phyloP scores from a whole-genome alignment of 1,140 invertebrate species.

The Papilio polyxenes region DNA sequence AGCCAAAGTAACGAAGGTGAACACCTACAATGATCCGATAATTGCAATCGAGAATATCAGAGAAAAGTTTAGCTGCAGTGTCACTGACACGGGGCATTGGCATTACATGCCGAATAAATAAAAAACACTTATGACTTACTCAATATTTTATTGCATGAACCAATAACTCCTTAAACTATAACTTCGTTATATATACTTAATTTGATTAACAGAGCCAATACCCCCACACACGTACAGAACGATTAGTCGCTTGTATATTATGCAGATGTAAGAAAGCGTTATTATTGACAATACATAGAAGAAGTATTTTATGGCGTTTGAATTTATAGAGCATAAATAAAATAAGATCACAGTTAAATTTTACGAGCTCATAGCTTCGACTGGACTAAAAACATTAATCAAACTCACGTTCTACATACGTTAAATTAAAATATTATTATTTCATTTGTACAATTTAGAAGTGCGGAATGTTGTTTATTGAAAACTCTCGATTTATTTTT shows the following conservation, averaged over 20 bases:
- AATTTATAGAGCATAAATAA: no score
- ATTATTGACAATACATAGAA: no score
- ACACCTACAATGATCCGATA: no score
- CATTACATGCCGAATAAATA: slow-evolving; percentile 11
- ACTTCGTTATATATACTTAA: no score
- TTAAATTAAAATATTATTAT: background rate
- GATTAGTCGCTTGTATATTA: no score
- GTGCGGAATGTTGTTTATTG: background rate
- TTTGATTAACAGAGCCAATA: no score
- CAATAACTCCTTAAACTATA: slow-evolving; percentile 11
- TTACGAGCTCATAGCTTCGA: background rate
- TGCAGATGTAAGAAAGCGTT: no score
- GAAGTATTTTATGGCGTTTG: no score
- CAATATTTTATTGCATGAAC: slow-evolving; percentile 24
- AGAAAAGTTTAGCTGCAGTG: slow-evolving; percentile 6
- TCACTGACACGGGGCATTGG: slow-evolving; percentile 17
- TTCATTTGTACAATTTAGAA: background rate
- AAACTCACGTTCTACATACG: background rate
- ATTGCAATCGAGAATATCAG: background rate
- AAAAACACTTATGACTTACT: slow-evolving; percentile 35
- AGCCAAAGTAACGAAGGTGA: no score
- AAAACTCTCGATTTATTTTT: slow-evolving; percentile 23
- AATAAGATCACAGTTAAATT: background rate
- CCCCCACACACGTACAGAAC: no score
- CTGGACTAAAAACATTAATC: background rate